A percentile compares a stretch with the other conserved stretches of the same genome.
These are phyloP conservation scores for Zygothrica quintamaculata DNA, from an alignment of 2,888 invertebrate species.

Conservation along the genomic window DNA sequence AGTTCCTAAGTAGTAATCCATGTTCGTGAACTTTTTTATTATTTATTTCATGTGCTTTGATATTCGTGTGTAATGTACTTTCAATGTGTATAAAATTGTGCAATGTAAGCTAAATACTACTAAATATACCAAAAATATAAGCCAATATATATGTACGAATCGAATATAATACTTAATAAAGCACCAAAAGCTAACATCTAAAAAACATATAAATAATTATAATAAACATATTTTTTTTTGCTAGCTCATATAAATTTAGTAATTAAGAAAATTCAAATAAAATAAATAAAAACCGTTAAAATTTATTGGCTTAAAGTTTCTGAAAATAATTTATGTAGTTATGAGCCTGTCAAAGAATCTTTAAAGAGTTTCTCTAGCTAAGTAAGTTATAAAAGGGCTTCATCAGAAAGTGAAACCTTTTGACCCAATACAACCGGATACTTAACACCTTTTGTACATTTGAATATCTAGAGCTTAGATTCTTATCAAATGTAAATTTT, in stretches of 20 bases:
- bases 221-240: slow-evolving; percentile 60
- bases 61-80: slow-evolving; percentile 74
- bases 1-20: slow-evolving; percentile 78
- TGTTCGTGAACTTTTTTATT: slow-evolving; percentile 79
- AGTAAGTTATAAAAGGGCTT: not conserved
- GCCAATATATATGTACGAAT: slow-evolving; percentile 14
- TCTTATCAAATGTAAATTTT: not conserved
- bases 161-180: slow-evolving; percentile 29
- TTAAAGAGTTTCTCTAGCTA: not conserved
- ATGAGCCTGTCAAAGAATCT: not conserved
- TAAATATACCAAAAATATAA: slow-evolving; percentile 40
- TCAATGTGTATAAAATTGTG: slow-evolving; percentile 76
- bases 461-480: not conserved
- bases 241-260: slow-evolving; percentile 56
- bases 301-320: slow-evolving; percentile 36
- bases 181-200: slow-evolving; percentile 26
- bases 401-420: not conserved
- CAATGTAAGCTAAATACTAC: slow-evolving; percentile 67
- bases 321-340: not conserved
- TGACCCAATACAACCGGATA: not conserved
- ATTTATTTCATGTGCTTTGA: slow-evolving; percentile 77
- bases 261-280: slow-evolving; percentile 42
- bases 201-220: slow-evolving; percentile 55
- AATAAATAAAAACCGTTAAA: slow-evolving; percentile 1
- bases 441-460: slow-evolving; percentile 1